These are phyloP conservation scores for Tylochromis polylepis DNA, from an alignment of 2,113 vertebrate species.

Conservation along the genomic window DNA sequence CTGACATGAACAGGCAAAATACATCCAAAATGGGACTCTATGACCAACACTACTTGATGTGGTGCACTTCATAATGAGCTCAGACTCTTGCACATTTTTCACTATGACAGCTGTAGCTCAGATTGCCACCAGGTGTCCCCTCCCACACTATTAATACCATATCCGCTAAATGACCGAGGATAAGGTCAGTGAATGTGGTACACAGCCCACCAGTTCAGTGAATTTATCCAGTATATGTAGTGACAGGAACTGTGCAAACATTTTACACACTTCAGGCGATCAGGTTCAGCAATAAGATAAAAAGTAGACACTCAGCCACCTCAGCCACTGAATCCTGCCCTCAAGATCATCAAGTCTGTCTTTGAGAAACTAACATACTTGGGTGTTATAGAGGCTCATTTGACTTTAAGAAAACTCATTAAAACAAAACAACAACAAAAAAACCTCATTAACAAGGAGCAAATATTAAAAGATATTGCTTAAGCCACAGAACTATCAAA, in stretches of 20 bases:
- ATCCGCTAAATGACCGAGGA: neutral
- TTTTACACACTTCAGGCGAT: neutral
- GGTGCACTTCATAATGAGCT: neutral
- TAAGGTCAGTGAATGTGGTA: neutral
- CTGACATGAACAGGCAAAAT: neutral
- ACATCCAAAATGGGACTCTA: neutral
- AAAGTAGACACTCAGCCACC: neutral
- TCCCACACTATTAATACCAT: constrained; percentile 11
- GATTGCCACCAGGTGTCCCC: neutral
- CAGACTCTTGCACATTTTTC: neutral
- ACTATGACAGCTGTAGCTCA: constrained; percentile 14
- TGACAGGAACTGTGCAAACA: neutral
- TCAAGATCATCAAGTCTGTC: neutral
- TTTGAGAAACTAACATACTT: neutral
- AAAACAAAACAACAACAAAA: too few relatives aligned
- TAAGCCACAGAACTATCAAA: neutral
- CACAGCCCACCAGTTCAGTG: neutral
- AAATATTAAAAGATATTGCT: neutral
- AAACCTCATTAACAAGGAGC: too few relatives aligned
- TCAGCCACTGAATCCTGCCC: neutral
- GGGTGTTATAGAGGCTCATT: neutral
- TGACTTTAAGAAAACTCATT: neutral
- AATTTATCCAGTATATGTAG: neutral
- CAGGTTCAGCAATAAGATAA: too few relatives aligned
- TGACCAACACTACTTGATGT: neutral